These are phyloP conservation scores for Rhynchomys soricoides DNA, from an alignment of 2,113 vertebrate species.

Conservation along the genomic window DNA sequence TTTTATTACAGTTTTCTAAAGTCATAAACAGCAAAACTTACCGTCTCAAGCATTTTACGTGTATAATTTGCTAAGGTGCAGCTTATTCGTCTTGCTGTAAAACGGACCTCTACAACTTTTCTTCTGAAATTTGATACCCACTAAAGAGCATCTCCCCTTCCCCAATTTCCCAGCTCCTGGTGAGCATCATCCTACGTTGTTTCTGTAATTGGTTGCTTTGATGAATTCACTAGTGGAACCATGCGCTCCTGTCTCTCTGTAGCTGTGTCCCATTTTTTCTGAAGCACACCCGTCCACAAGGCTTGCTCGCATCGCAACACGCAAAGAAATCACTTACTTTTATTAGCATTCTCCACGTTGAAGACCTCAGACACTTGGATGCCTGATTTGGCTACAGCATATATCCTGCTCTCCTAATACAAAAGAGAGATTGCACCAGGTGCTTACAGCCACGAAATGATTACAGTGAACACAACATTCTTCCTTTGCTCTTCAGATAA, in stretches of 20 bases:
- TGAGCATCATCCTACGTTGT: background rate
- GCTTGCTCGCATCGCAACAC: background rate
- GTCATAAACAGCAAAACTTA: background rate
- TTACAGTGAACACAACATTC: conserved; percentile 34
- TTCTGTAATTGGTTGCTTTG: background rate
- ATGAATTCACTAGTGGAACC: background rate
- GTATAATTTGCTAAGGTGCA: background rate
- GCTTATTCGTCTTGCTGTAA: background rate
- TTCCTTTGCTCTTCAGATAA: conserved; percentile 52
- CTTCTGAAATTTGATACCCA: background rate
- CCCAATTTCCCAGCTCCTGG: fast-evolving
- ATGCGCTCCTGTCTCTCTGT: background rate
- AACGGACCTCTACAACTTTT: background rate
- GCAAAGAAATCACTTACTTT: conserved; percentile 88
- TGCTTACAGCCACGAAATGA: conserved; percentile 46
- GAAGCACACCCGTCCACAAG: background rate
- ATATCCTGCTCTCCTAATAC: conserved; percentile 96
- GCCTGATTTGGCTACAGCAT: conserved; percentile 97
- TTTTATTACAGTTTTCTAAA: conserved; percentile 30
- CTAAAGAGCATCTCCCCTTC: background rate
- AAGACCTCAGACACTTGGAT: conserved; percentile 96
- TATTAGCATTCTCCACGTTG: conserved; percentile 88
- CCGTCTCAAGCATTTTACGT: background rate
- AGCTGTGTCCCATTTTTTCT: too few species aligned
- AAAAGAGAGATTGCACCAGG: conserved; percentile 74